Percentiles rank a stretch among this genome's conserved stretches.
phyloP scores from a whole-genome alignment of 2,888 invertebrate genomes.

The Camponotus fellah region DNA sequence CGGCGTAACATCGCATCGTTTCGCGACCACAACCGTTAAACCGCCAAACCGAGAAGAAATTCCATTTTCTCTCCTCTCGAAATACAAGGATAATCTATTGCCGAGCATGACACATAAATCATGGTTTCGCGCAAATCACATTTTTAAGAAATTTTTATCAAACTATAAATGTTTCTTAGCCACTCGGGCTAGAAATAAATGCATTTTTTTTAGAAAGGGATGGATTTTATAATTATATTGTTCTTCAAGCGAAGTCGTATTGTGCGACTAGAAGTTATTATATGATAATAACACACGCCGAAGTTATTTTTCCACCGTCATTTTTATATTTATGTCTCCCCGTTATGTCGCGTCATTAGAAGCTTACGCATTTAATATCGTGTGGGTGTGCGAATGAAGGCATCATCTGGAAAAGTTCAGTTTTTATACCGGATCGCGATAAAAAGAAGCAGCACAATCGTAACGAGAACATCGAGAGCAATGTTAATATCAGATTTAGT shows the following conservation, averaged over 20 bases:
- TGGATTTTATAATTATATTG: slow-evolving; percentile 1
- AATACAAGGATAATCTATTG: not conserved
- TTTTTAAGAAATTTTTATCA: not conserved
- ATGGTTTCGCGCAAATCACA: not conserved
- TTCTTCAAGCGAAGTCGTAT: not conserved
- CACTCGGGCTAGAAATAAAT: not conserved
- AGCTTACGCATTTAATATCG: not conserved
- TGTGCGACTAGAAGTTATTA: not conserved
- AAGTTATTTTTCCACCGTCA: not conserved
- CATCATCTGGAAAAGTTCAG: slow-evolving; percentile 1
- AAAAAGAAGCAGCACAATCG: not conserved
- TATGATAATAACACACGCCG: not conserved
- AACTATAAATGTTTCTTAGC: not conserved
- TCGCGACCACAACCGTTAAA: slow-evolving; percentile 67
- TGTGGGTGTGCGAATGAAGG: slow-evolving; percentile 7
- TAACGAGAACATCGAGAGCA: not conserved
- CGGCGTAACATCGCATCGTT: slow-evolving; percentile 47
- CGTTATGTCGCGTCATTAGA: slow-evolving; percentile 8
- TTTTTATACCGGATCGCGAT: not conserved
- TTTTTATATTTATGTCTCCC: not conserved
- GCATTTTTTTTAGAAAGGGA: not conserved
- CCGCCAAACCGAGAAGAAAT: slow-evolving; percentile 56
- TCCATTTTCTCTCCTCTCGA: slow-evolving; percentile 39
- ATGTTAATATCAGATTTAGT: not conserved
- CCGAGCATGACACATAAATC: not conserved